These are phyloP conservation scores for Oophaga sylvatica DNA, from an alignment of 2,797 vertebrate genomes.

Conservation along the genomic window DNA sequence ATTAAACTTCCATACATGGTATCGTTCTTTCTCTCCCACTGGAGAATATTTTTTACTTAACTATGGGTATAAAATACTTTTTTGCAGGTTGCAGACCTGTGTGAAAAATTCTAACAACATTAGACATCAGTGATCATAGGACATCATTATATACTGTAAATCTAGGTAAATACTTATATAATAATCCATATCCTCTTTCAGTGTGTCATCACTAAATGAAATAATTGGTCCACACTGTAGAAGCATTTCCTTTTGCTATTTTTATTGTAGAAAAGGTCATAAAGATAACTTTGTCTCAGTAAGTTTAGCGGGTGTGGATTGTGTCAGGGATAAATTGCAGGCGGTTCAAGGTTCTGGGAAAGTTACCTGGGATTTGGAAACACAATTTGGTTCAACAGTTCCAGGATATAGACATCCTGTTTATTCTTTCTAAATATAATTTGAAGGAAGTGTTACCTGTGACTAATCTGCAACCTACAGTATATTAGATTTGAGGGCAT, in stretches of 20 bases:
- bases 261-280: constrained; percentile 3
- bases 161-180: background rate
- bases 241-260: background rate
- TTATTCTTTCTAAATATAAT: background rate
- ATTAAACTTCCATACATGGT: no score
- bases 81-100: background rate
- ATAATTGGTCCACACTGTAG: background rate
- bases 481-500: background rate
- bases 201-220: background rate
- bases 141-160: background rate
- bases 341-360: constrained; percentile 14
- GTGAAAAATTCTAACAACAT: background rate
- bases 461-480: background rate
- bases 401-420: constrained; percentile 10
- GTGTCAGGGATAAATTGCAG: background rate
- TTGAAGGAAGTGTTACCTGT: background rate
- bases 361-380: constrained; percentile 2
- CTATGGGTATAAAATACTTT: background rate
- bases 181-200: background rate
- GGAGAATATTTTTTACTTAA: no score
- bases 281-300: background rate
- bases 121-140: background rate
- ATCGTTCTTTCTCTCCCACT: no score
- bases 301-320: background rate
- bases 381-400: background rate